These are phyloP conservation scores for Aradus depressus DNA, from an alignment of 2,888 invertebrate species.

Conservation along the genomic window DNA sequence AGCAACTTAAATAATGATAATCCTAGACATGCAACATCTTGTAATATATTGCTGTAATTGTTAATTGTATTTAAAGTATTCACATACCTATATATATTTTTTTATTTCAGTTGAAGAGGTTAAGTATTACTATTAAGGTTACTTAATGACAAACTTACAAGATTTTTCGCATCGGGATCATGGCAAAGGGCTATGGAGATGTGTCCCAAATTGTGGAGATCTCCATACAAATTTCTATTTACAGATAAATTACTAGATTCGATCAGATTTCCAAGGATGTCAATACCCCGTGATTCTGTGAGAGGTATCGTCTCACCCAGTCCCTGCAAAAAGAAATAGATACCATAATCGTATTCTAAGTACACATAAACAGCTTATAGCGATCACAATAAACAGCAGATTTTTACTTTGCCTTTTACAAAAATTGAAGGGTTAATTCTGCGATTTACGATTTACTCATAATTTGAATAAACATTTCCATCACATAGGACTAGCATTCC, in stretches of 20 bases:
- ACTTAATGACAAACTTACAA: constrained; percentile 40
- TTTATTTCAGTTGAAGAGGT: neutral
- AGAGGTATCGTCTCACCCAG: constrained; percentile 46
- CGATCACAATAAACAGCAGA: too few species aligned
- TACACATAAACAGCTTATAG: too few species aligned
- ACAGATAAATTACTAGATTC: constrained; percentile 60
- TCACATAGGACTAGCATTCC: too few species aligned
- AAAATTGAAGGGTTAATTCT: too few species aligned
- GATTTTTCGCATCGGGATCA: constrained; percentile 65
- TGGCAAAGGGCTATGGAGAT: constrained; percentile 63
- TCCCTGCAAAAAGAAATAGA: constrained; percentile 43
- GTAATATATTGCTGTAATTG: neutral
- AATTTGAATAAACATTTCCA: too few species aligned
- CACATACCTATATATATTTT: neutral
- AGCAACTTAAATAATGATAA: neutral
- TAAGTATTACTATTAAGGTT: neutral
- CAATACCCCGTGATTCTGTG: constrained; percentile 59
- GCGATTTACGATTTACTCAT: too few species aligned
- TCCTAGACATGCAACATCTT: neutral
- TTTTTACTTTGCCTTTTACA: too few species aligned
- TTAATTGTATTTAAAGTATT: neutral
- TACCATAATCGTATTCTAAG: too few species aligned
- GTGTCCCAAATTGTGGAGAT: constrained; percentile 74
- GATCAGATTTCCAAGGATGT: constrained; percentile 66
- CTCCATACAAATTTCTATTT: constrained; percentile 61